A percentile compares a stretch with the other conserved stretches of the same genome.
phyloP scores from a whole-genome alignment of 2,888 invertebrate genomes.

The Ormyrus pomaceus region DNA sequence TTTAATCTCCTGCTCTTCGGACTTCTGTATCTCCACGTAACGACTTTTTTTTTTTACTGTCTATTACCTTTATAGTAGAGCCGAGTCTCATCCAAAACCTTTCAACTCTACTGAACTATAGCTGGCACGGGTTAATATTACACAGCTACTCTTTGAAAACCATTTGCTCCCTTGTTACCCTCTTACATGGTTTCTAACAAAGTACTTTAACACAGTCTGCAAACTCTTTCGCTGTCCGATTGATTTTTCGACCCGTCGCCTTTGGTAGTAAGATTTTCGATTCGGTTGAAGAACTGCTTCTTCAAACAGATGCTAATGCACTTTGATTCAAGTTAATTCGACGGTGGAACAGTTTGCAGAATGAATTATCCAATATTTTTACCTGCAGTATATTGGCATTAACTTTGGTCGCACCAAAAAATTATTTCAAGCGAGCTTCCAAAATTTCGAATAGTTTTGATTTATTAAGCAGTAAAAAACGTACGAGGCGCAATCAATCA shows the following conservation, averaged over 20 bases:
- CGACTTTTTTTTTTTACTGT: constrained; percentile 37
- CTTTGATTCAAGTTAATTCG: too few relatives aligned
- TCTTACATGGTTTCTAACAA: constrained; percentile 48
- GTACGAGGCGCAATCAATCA: background rate
- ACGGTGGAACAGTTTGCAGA: constrained; percentile 18
- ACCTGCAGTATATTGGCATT: constrained; percentile 49
- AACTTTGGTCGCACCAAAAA: constrained; percentile 42
- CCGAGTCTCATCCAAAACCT: constrained; percentile 39
- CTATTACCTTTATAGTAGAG: constrained; percentile 26
- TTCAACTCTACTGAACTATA: constrained; percentile 57
- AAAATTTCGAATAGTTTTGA: background rate
- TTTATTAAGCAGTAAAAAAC: background rate
- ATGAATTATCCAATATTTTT: constrained; percentile 30
- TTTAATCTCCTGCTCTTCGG: constrained; percentile 46
- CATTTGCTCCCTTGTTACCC: constrained; percentile 39
- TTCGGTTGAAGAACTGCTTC: too few relatives aligned
- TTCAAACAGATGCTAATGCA: too few relatives aligned
- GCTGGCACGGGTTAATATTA: constrained; percentile 68
- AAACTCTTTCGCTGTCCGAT: constrained; percentile 21
- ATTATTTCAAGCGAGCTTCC: constrained; percentile 33
- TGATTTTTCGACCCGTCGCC: too few relatives aligned
- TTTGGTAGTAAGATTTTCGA: too few relatives aligned
- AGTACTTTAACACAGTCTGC: constrained; percentile 33
- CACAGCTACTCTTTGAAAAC: constrained; percentile 60
- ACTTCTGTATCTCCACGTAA: constrained; percentile 45